Evolutionary conservation across 2,113 vertebrate genomes (phyloP).

Genomic region (Lycocorax pyrrhopterus): DNA sequence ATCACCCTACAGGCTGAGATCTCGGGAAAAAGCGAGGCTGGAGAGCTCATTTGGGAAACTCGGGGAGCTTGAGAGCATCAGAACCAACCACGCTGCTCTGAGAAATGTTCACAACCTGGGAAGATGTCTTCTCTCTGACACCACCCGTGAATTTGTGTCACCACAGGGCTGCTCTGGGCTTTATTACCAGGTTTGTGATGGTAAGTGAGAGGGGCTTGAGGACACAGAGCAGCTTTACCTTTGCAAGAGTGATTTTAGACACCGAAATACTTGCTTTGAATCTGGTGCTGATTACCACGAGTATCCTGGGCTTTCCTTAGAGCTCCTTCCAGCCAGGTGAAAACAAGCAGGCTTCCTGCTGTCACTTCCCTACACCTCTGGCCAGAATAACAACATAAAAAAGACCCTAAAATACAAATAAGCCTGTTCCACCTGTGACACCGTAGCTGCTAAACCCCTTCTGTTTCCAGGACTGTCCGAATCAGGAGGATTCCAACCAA

Average conservation of each 20-base stretch:
- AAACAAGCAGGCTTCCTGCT: neutral
- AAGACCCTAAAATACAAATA: neutral
- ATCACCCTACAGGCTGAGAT: neutral
- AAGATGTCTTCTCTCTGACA: neutral
- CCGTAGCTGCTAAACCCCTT: fast-evolving
- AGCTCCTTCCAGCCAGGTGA: neutral
- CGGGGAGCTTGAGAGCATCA: fast-evolving
- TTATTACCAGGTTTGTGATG: neutral
- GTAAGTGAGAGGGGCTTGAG: neutral
- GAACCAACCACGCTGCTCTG: neutral
- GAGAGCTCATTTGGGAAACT: neutral
- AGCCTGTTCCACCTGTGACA: neutral
- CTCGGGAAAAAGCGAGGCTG: fast-evolving
- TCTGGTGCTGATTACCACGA: fast-evolving
- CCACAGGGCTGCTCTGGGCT: neutral
- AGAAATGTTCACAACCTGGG: neutral
- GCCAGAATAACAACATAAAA: neutral
- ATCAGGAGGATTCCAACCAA: neutral
- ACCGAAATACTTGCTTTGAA: neutral
- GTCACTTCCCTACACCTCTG: neutral
- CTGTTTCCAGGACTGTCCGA: fast-evolving
- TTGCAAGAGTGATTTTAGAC: neutral
- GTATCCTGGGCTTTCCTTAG: no score
- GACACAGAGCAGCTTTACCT: neutral
- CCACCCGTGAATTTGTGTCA: neutral